A percentile compares a stretch with the other conserved stretches of the same genome.
phyloP scores from a whole-genome alignment of 2,797 vertebrate genomes.

The Sciurus carolinensis region DNA sequence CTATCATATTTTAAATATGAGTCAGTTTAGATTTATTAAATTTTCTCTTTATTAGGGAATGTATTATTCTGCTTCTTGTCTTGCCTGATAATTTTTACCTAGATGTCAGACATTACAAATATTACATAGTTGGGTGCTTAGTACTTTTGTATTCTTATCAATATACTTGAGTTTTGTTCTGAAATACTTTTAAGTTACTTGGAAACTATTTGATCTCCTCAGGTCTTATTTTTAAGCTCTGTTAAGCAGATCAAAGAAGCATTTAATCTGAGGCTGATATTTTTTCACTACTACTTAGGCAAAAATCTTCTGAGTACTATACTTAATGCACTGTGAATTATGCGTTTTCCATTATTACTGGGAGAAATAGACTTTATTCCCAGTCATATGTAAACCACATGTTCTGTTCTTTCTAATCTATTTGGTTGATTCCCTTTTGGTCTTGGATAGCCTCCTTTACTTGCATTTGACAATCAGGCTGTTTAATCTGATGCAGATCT shows the following conservation, averaged over 20 bases:
- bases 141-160: slow-evolving; percentile 30
- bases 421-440: neutral
- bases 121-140: neutral
- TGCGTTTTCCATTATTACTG: neutral
- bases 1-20: neutral
- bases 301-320: neutral
- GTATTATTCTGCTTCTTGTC: neutral
- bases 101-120: slow-evolving; percentile 11
- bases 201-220: slow-evolving; percentile 32
- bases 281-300: neutral
- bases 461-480: neutral
- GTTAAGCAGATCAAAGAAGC: neutral
- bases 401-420: neutral
- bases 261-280: neutral
- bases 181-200: slow-evolving; percentile 36
- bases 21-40: slow-evolving; percentile 9
- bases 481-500: neutral
- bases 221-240: slow-evolving; percentile 31
- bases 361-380: neutral
- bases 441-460: neutral
- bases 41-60: neutral
- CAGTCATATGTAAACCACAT: neutral
- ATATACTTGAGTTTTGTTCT: slow-evolving; percentile 57
- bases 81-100: neutral
- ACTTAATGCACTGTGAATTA: neutral